phyloP scores from a whole-genome alignment of 1,140 invertebrate species.

The Panagrolaimus sp. region DNA sequence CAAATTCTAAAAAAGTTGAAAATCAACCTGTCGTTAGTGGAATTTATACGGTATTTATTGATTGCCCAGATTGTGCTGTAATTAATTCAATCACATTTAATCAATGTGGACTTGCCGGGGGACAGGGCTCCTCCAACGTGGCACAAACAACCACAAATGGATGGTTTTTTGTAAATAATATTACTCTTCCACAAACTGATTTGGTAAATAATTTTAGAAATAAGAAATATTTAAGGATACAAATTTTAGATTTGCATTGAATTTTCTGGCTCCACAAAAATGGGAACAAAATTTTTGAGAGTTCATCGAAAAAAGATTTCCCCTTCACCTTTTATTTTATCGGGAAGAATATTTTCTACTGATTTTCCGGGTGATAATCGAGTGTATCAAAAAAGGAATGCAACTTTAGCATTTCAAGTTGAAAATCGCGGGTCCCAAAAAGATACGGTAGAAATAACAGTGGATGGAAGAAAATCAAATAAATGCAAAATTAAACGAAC shows the following conservation, averaged over 20 bases:
- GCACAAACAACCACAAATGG: not conserved
- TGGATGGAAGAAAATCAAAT: too few species aligned
- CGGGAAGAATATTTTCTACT: not conserved
- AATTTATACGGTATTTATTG: constrained; percentile 4
- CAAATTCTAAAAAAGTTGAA: not conserved
- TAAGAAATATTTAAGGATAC: not conserved
- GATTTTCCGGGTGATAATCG: not conserved
- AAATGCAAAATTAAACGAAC: too few species aligned
- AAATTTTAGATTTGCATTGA: not conserved
- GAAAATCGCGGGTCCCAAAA: too few species aligned
- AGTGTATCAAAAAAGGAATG: not conserved
- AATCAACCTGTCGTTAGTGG: not conserved
- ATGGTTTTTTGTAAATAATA: not conserved
- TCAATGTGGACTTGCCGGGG: not conserved
- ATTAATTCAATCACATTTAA: not conserved
- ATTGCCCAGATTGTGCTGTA: not conserved
- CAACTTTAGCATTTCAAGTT: too few species aligned
- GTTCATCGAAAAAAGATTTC: constrained; percentile 14
- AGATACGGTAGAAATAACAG: too few species aligned
- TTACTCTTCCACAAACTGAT: not conserved
- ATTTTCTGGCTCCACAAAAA: not conserved
- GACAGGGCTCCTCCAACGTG: too few species aligned
- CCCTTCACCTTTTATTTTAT: not conserved
- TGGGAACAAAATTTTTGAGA: not conserved
- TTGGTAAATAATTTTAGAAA: not conserved